Base-by-base conservation (phyloP, 1,140 invertebrate genomes). In the Mizuhopecten yessoensis region DNA sequence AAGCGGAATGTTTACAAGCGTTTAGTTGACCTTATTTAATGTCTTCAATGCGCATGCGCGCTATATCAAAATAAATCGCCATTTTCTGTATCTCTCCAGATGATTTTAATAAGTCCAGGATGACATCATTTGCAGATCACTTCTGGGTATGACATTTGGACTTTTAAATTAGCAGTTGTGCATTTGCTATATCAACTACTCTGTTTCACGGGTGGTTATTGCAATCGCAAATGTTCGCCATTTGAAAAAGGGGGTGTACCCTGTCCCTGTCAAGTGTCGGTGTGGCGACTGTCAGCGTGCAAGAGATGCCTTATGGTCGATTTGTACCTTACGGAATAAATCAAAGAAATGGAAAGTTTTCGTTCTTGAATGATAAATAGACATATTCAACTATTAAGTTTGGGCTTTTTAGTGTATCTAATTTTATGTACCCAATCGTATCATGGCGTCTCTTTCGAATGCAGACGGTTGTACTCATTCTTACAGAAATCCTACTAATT, bases 91-190 rank as follows among this genome's bases (percentile, higher is more conserved):
- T 42, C 86, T 89, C 87, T 90, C 49, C 34, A 75, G 87, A 90
- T 92, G 88, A 89, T 87, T 87, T 90, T 88, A 87, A 87, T 87
- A 91, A 88, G 57, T 88, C 34, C 49, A 94, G 45, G 88, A 94
- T 94, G 94, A 92, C 94, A 91, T 91, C 91, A 90, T 94, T 94
- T 90, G 92, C 92, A 33, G 94, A 94, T 89, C 91, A 94, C 86
- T 94, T 94, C 89, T 94, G 94, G 94, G 94, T 94, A 93, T 86
- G 87, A n/a, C 39, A 45, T 87, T 33, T 13, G 34, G 33, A 89
- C 11, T 86, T 34, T 33, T 10, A 34, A 7, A 36, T 88, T 34
- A 87, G 20, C 86, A 23, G 75, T 93, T 57, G 42, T 13, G 2
- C 36, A 88, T 11, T 15, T 36, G n/a, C 87, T 34, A 0, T 33